phyloP scores from a whole-genome alignment of 2,113 vertebrate species.

The Addax nasomaculatus region DNA sequence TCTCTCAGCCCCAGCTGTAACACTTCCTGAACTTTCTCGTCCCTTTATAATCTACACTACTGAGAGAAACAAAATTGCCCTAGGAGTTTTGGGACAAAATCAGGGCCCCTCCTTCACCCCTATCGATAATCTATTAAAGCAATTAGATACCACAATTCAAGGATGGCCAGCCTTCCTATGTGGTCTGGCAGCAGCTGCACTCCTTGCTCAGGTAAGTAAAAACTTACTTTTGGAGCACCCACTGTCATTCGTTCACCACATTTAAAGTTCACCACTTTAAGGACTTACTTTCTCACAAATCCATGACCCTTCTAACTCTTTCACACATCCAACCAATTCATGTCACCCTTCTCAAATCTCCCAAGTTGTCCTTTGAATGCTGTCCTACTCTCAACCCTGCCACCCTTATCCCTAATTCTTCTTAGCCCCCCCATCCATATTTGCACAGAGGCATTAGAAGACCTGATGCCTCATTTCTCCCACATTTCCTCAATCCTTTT shows the following conservation, averaged over 20 bases:
- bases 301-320: not conserved
- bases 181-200: not conserved
- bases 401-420: not conserved
- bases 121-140: not conserved
- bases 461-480: not conserved
- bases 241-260: not conserved
- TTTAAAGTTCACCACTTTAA: not conserved
- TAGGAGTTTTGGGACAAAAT: not conserved
- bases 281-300: not conserved
- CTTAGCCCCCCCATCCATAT: not conserved
- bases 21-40: not conserved
- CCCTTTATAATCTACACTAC: not conserved
- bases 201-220: not conserved
- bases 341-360: not conserved
- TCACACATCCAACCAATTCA: not conserved
- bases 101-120: not conserved
- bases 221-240: not conserved
- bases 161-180: not conserved
- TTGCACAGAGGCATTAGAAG: not conserved
- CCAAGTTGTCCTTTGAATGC: not conserved
- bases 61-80: not conserved
- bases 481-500: not conserved
- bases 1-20: not conserved
- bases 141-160: not conserved
- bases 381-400: not conserved